phyloP scores from a whole-genome alignment of 2,113 vertebrate genomes.

The Toxotes chatareus region DNA sequence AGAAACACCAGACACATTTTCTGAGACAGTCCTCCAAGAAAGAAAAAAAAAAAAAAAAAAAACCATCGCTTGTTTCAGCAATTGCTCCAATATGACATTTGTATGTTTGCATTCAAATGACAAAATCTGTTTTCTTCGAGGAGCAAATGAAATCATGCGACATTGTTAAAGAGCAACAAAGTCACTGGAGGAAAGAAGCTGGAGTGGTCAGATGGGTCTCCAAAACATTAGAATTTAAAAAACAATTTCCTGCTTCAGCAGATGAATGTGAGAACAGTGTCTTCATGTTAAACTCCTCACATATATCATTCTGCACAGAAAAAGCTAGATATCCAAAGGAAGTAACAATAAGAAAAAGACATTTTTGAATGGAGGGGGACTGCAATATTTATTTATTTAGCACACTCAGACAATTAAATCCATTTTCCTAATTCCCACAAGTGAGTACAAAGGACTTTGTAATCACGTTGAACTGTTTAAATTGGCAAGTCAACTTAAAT shows the following conservation, averaged over 20 bases:
- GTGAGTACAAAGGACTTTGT: conserved; percentile 2
- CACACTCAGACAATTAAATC: conserved; percentile 11
- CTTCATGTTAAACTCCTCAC: background rate
- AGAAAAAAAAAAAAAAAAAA: background rate
- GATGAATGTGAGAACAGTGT: background rate
- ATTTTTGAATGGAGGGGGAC: background rate
- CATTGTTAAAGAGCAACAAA: background rate
- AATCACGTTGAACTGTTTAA: conserved; percentile 29
- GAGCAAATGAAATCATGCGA: background rate
- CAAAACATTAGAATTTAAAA: background rate
- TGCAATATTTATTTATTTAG: background rate
- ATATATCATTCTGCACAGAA: background rate
- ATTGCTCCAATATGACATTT: background rate
- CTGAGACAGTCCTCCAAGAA: background rate
- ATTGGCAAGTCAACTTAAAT: conserved; percentile 8
- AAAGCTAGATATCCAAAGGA: too few species aligned
- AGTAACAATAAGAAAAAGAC: background rate
- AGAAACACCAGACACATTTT: background rate
- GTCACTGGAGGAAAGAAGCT: background rate
- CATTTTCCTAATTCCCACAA: conserved; percentile 12
- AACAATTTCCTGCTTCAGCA: background rate
- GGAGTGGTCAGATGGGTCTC: background rate
- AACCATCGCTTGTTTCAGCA: background rate
- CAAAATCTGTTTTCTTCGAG: background rate
- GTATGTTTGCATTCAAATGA: background rate